These are phyloP conservation scores for Rhopalosiphum maidis DNA, from an alignment of 1,140 invertebrate genomes.

Conservation along the genomic window DNA sequence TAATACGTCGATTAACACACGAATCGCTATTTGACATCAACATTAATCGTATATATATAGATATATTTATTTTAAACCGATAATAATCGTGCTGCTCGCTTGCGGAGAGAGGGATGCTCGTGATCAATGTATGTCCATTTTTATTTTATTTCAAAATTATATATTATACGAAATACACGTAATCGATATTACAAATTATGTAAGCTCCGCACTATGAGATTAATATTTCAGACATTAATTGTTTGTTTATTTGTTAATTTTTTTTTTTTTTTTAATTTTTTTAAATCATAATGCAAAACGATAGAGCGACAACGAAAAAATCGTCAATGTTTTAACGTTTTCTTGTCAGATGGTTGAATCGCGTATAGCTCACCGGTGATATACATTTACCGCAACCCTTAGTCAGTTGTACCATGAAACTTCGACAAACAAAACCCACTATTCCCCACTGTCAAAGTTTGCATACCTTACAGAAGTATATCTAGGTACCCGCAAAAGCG, in stretches of 20 bases:
- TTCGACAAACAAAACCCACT: conserved; percentile 9
- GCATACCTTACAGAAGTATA: neutral
- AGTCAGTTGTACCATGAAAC: neutral
- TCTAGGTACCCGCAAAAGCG: neutral
- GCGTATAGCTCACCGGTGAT: neutral
- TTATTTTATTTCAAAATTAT: neutral
- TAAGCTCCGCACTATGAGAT: neutral
- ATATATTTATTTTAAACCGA: neutral
- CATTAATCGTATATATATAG: neutral
- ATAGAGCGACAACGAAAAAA: neutral
- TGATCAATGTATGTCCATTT: neutral
- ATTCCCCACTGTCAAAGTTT: neutral
- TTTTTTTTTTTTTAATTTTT: neutral
- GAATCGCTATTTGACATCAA: neutral
- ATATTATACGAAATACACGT: neutral
- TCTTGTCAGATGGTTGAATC: neutral
- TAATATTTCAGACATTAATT: neutral
- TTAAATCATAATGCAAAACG: neutral
- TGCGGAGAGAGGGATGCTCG: neutral
- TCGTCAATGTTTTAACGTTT: neutral
- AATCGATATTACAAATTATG: neutral
- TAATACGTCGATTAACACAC: neutral
- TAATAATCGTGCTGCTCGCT: neutral
- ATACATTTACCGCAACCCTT: neutral
- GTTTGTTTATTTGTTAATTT: neutral